Percentiles rank a stretch among this genome's conserved stretches.
Evolutionary conservation across 2,113 vertebrate species (phyloP).

Genomic region (Piprites chloris): DNA sequence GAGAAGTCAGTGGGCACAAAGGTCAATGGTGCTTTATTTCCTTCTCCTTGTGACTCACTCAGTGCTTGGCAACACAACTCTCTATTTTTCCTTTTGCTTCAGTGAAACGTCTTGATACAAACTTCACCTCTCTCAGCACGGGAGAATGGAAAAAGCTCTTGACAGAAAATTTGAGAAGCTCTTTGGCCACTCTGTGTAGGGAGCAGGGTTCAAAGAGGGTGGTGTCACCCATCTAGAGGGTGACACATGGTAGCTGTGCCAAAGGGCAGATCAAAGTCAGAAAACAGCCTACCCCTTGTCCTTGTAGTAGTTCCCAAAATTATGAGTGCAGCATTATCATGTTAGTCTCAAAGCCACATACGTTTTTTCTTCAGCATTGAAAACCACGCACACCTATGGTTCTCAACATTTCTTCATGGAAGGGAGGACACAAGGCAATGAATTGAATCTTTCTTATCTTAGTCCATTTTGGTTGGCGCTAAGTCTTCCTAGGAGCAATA

Average conservation of each 20-base stretch:
- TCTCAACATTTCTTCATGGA: neutral
- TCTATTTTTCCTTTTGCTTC: neutral
- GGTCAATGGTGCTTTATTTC: neutral
- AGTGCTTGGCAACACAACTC: neutral
- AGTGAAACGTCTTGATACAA: neutral
- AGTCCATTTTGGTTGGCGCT: neutral
- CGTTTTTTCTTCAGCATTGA: neutral
- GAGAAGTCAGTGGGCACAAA: rapidly evolving
- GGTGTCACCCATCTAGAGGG: neutral
- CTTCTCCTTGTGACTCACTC: neutral
- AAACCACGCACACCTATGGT: neutral
- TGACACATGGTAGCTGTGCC: neutral
- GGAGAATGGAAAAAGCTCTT: neutral
- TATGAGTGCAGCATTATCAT: neutral
- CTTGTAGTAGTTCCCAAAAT: neutral
- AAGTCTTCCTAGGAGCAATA: neutral
- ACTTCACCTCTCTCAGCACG: neutral
- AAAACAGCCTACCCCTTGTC: neutral
- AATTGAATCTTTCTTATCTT: neutral
- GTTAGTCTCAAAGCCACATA: neutral
- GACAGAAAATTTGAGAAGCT: neutral
- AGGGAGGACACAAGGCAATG: neutral
- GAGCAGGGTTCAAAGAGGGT: neutral
- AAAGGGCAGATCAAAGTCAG: neutral
- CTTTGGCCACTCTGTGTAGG: neutral